These are phyloP conservation scores for Tor tambroides DNA, from an alignment of 2,113 vertebrate species.

Conservation along the genomic window DNA sequence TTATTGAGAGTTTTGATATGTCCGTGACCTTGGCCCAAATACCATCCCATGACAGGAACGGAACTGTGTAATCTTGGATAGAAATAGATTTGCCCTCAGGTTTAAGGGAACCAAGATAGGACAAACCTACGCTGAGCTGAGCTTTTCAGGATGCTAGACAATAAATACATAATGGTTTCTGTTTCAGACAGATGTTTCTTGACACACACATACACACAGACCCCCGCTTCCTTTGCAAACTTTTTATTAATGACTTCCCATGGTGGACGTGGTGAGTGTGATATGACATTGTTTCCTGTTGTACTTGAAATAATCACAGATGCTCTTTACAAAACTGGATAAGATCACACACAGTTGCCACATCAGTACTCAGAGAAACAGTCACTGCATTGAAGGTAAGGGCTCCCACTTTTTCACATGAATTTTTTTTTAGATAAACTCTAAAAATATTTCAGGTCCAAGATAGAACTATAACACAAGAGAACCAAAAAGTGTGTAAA, in stretches of 20 bases:
- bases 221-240: conserved; percentile 56
- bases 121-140: conserved; percentile 1
- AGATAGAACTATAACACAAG: not conserved
- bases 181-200: conserved; percentile 35
- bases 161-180: conserved; percentile 30
- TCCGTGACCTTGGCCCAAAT: conserved; percentile 49
- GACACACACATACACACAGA: conserved; percentile 49
- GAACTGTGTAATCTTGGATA: conserved; percentile 36
- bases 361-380: conserved; percentile 8
- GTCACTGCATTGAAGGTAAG: conserved; percentile 30
- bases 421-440: not conserved
- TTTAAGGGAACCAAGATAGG: conserved; percentile 38
- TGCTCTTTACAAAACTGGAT: conserved; percentile 59
- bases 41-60: conserved; percentile 39
- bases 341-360: conserved; percentile 16
- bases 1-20: conserved; percentile 23
- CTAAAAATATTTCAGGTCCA: not conserved
- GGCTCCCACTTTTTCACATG: not conserved
- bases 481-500: not conserved
- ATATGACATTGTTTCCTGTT: conserved; percentile 71
- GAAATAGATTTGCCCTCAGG: conserved; percentile 44
- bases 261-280: conserved; percentile 64
- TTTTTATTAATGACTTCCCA: conserved; percentile 71
- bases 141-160: conserved; percentile 18
- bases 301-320: conserved; percentile 63